phyloP scores from a whole-genome alignment of 1,140 invertebrate species.

The Aphelenchoides besseyi region DNA sequence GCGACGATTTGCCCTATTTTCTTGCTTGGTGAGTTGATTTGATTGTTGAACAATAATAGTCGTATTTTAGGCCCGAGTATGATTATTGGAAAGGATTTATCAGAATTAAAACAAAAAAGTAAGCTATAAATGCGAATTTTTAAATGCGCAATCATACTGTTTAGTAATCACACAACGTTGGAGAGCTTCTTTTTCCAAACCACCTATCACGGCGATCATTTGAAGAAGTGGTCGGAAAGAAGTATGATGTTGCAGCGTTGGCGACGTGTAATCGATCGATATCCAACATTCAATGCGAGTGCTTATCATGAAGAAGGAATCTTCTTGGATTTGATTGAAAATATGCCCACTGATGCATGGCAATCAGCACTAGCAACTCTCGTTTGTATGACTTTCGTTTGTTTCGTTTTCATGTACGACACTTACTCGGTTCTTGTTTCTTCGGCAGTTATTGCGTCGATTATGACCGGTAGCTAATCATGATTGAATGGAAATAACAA shows the following conservation, averaged over 20 bases:
- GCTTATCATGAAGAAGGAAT: conserved; percentile 59
- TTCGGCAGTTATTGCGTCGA: conserved; percentile 62
- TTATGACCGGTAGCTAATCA: conserved; percentile 46
- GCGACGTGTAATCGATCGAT: conserved; percentile 54
- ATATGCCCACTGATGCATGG: conserved; percentile 64
- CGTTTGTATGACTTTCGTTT: conserved; percentile 62
- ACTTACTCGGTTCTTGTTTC: conserved; percentile 63
- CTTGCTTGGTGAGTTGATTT: conserved; percentile 30
- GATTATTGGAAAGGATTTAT: conserved; percentile 56
- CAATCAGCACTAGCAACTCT: conserved; percentile 61
- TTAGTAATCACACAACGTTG: conserved; percentile 39
- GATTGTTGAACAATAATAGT: conserved; percentile 46
- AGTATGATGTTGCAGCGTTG: conserved; percentile 48
- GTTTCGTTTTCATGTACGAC: conserved; percentile 64
- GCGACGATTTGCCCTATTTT: conserved; percentile 2
- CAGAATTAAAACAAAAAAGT: background rate
- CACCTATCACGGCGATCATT: conserved; percentile 55
- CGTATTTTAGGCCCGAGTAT: conserved; percentile 61
- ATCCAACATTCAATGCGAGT: conserved; percentile 52
- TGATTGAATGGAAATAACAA: background rate
- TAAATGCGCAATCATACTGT: conserved; percentile 2
- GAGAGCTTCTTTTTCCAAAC: conserved; percentile 60
- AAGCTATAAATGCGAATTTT: background rate
- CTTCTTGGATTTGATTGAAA: conserved; percentile 64
- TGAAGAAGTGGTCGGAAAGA: conserved; percentile 50